A percentile compares a stretch with the other conserved stretches of the same genome.
Evolutionary conservation across 1,140 invertebrate genomes (phyloP).

Genomic region (Grapholita molesta): DNA sequence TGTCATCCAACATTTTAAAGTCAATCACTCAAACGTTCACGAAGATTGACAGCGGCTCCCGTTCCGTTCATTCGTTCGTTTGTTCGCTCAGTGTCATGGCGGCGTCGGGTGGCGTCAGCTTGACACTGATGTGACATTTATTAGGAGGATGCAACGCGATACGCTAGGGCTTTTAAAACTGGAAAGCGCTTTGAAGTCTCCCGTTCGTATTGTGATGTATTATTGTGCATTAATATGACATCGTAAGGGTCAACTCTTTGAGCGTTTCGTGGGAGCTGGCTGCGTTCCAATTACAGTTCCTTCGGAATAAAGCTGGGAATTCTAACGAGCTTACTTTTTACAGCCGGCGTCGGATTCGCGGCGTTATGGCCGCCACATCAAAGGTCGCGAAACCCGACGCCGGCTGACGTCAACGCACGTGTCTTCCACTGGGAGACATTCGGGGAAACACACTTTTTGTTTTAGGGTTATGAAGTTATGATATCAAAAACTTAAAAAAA

Average conservation of each 20-base stretch:
- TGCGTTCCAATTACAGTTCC: not conserved
- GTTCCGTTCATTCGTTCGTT: conserved; percentile 8
- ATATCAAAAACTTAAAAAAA: not conserved
- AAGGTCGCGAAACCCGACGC: conserved; percentile 23
- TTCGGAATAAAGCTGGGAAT: conserved; percentile 16
- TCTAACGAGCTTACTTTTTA: conserved; percentile 35
- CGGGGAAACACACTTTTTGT: not conserved
- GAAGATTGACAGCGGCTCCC: conserved; percentile 8
- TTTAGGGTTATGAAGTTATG: not conserved
- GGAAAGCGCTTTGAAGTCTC: conserved; percentile 1
- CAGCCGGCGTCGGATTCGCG: conserved; percentile 17
- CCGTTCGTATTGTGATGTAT: not conserved
- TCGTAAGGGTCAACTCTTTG: conserved; percentile 1
- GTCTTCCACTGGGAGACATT: not conserved
- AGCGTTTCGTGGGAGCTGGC: not conserved
- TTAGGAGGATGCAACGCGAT: conserved; percentile 32
- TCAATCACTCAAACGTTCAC: conserved; percentile 12
- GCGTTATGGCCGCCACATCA: conserved; percentile 28
- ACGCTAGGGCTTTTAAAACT: not conserved
- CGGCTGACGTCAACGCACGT: not conserved
- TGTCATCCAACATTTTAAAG: conserved; percentile 14
- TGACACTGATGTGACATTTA: conserved; percentile 28
- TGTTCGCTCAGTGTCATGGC: no score
- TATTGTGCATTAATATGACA: conserved; percentile 2
- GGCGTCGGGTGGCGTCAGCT: not conserved